Base-by-base conservation (phyloP, 1,140 invertebrate genomes). In the Conus betulinus region DNA sequence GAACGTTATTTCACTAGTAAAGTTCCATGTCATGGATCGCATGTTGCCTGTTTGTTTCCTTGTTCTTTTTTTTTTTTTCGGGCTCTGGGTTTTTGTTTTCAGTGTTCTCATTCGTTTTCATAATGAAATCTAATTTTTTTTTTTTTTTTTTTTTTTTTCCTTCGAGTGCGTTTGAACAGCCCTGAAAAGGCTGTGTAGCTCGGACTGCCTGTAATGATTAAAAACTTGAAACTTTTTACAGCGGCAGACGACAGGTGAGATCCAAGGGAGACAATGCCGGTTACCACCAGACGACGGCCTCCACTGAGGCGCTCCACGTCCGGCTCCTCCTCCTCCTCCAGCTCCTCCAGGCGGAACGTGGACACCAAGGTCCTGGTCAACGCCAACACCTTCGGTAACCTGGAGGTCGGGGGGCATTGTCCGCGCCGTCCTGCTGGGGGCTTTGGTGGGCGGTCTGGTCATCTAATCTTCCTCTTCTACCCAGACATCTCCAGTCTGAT, bases 401-500 rank as follows among this genome's bases (percentile, higher is more conserved):
- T 53, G 27, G 55, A 84, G 27, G 11, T 25, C 25, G 27, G 23
- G 82, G n/a, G 67, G 67, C 57, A 23, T 82, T 6, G 15, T 89
- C n/a, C 52, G 85, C 17, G 27, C 55, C 27, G 53, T 87, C 39
- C 63, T 90, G 52, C n/a, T 90, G 55, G 27, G 88, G 11, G 55
- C 82, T 15, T 25, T 88, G 5, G 85, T 87, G 3, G 57, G 83
- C 8, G 87, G 63, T 2, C 52, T 87, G 1, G 25, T 55, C 55
- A 87, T 74, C n/a, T n/a, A n/a, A n/a, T n/a, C 55, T 90, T 88
- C 57, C 67, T 88, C 60, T 86, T 90, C 25, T 90, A 90, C 60
- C 87, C 89, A 10, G 89, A 90, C 74, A 88, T 88, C 63, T 53
- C 79, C 55, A 63, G 74, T 3, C 57, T 89, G 53, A 0, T 89